These are phyloP conservation scores for Alfaro cultratus DNA, from an alignment of 2,797 vertebrate genomes.

Conservation along the genomic window DNA sequence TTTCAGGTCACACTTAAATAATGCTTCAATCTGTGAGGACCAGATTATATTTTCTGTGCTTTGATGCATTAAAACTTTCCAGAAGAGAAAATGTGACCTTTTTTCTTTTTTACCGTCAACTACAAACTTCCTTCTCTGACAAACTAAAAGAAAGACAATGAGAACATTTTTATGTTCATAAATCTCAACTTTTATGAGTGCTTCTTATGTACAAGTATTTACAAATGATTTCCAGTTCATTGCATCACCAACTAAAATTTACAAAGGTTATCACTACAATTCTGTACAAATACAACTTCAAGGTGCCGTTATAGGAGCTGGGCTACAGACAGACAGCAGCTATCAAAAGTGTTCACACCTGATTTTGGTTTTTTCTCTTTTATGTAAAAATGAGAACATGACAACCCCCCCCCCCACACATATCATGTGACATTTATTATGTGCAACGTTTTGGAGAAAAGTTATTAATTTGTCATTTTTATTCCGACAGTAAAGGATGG, in stretches of 20 bases:
- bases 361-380: not conserved
- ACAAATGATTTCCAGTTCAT: slow-evolving; percentile 3
- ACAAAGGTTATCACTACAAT: not conserved
- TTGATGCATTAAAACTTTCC: not conserved
- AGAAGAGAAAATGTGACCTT: not conserved
- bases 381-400: not conserved
- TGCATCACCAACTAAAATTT: slow-evolving; percentile 3
- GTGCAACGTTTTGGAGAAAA: not conserved
- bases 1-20: not conserved
- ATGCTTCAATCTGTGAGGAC: not conserved
- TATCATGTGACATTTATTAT: not conserved
- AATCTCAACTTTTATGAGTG: not conserved
- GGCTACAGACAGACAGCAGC: not conserved
- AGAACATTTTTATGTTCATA: not conserved
- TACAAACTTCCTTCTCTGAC: not conserved
- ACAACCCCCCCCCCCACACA: not conserved
- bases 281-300: slow-evolving; percentile 29
- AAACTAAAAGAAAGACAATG: not conserved
- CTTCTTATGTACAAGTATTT: slow-evolving; percentile 38
- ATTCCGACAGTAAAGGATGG: not conserved
- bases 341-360: not conserved
- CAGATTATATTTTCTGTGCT: not conserved
- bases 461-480: not conserved
- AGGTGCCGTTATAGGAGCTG: not conserved
- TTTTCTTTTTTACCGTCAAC: not conserved